Conservation (phyloP, 2,888 invertebrate species). For the Macaria notata region DNA sequence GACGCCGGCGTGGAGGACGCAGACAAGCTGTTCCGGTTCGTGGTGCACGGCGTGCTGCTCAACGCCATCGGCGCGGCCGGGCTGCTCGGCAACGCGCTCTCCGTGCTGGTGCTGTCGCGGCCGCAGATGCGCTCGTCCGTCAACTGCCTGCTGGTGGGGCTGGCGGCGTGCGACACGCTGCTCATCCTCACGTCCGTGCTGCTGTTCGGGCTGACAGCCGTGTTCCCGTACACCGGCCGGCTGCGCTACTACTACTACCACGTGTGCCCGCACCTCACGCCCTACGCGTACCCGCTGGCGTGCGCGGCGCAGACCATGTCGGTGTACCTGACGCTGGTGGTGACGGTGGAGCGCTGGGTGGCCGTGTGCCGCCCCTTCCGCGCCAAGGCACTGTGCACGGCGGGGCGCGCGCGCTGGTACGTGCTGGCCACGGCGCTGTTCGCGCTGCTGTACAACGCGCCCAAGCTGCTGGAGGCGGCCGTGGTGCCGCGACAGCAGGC, state of each 20-base stretch:
- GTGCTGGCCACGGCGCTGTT: conserved; percentile 91
- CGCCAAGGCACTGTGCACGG: conserved; percentile 95
- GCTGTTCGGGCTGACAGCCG: conserved; percentile 93
- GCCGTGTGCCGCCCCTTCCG: conserved; percentile 95
- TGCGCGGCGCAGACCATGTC: conserved; percentile 96
- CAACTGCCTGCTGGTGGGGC: conserved; percentile 95
- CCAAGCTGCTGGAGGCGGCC: conserved; percentile 88
- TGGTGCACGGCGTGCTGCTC: conserved; percentile 91
- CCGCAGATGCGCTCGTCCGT: conserved; percentile 98
- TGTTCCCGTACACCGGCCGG: conserved; percentile 91
- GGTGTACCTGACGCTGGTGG: conserved; percentile 94
- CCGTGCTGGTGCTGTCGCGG: conserved; percentile 94
- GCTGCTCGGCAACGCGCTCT: conserved; percentile 93
- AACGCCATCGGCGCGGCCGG: conserved; percentile 92
- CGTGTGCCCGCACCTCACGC: conserved; percentile 91
- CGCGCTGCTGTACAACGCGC: conserved; percentile 92
- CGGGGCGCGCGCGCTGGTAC: conserved; percentile 91
- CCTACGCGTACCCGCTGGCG: conserved; percentile 91
- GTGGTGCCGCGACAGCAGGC: conserved; percentile 69
- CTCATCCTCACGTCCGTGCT: conserved; percentile 93
- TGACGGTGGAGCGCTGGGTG: conserved; percentile 96
- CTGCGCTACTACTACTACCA: conserved; percentile 90
- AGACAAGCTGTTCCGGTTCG: conserved; percentile 87
- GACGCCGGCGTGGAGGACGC: conserved; percentile 66
- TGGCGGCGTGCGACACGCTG: conserved; percentile 96